Evolutionary conservation across 1,140 invertebrate species (phyloP), one percentile per base, ranked within the genome.

Genomic region (Drosophila dunni): DNA sequence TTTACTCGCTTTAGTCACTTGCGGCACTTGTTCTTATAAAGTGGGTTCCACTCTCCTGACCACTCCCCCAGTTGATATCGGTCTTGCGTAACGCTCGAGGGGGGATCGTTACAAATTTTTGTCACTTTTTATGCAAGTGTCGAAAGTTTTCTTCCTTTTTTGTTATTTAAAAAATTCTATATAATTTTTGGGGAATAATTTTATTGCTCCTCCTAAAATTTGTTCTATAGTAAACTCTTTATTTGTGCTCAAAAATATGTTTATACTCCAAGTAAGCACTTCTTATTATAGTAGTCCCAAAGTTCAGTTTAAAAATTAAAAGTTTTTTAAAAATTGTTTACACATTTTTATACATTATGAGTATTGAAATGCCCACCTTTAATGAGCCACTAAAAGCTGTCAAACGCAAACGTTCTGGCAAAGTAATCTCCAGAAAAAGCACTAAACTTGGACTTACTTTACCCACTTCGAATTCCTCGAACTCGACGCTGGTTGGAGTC

Each of bases 1-100:
- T 78, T 82, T 70, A 9, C 56, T 64, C 38, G 38, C 48, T 51
- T 20, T 29, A 70, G 40, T 36, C 29, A 10, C 45, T n/a, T 40
- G 53, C 38, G 53, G 53, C 53, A 15, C 8, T 53, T 53, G 13
- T 36, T 51, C 50, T 34, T n/a, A 51, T 51, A 7, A 33, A 24
- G 50, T 24, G 50, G n/a, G 7, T n/a, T 33, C 44, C 44, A 46
- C 44, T 13, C 7, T 46, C 17, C n/a, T 8, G 8, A 15, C 10
- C 50, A 53, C 50, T 53, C 29, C 50, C 29, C 29, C 48, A 7
- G 11, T 11, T 36, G 6, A 53, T n/a, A 51, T 13, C 34, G 34
- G 50, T 53, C 24, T 29, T 1, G 24, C 48, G n/a, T 6, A 34
- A 51, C 11, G 24, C n/a, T 13, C 3, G 2, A 29, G 7, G 24